Evolutionary conservation across 2,888 invertebrate genomes (phyloP), one percentile per base, ranked within the genome.

Genomic region (Ectropis crepuscularia): DNA sequence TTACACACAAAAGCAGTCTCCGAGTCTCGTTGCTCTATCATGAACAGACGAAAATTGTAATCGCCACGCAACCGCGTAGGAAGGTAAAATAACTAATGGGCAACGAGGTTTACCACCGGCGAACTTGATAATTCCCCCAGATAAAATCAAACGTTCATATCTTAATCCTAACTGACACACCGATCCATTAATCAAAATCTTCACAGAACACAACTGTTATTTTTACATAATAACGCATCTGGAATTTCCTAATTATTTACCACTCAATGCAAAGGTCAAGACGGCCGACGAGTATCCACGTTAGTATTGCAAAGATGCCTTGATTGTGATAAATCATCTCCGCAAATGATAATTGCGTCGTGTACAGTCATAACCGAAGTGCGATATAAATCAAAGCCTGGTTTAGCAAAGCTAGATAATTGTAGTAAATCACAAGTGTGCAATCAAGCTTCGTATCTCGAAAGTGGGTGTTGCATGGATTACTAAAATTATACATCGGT

Each of bases 241-340:
- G 72, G 73, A 73, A 78, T 76, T 73, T 72, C 72, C 72, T 74
- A 76, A 67, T 71, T 71, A 74, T 71, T 74, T 69, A 68, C 71
- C 69, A 76, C 72, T 71, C 71, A 73, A 74, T 66, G 69, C 77
- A 83, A 85, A 89, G 88, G 85, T 87, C 86, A 82, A 79, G 75
- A 72, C 68, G 68, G 68, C 74, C 36, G 54, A 54, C 61, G 68
- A 74, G 74, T 75, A 75, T 76, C 76, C 76, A 76, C 74, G 74
- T 79, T 80, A 82, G 81, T 76, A 76, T 78, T 77, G 75, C 76
- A 81, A 81, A 82, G 79, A 79, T 70, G 75, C 74, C 72, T 81
- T 83, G 82, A 85, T 84, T 82, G 80, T 84, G 83, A 89, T 89
- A 85, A 89, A 89, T 89, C 82, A 86, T 86, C 78, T 74, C 74